phyloP scores from a whole-genome alignment of 2,113 vertebrate genomes.

The Macrotus californicus region DNA sequence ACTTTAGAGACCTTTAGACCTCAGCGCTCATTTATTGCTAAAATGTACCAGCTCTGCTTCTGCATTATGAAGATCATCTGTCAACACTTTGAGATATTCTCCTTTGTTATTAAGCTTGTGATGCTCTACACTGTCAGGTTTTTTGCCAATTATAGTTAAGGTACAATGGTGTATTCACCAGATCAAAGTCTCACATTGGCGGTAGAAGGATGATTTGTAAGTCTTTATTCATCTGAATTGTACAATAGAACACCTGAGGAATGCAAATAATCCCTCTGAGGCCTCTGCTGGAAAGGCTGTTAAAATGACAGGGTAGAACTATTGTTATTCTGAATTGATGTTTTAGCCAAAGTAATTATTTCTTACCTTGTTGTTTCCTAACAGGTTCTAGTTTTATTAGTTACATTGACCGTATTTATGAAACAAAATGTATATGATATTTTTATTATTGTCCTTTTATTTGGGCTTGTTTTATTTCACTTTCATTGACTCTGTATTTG shows the following conservation, averaged over 20 bases:
- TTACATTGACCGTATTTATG: conserved; percentile 75
- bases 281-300: conserved; percentile 88
- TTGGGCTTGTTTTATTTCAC: conserved; percentile 61
- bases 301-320: conserved; percentile 90
- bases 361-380: conserved; percentile 86
- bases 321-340: conserved; percentile 93
- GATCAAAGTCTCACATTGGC: conserved; percentile 98
- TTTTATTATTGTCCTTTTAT: conserved; percentile 62
- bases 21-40: conserved; percentile 95
- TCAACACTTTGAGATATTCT: conserved; percentile 94
- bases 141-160: conserved; percentile 99
- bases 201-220: conserved; percentile 98
- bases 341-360: conserved; percentile 87
- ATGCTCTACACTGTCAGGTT: conserved; percentile 97
- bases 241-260: conserved; percentile 97
- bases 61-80: conserved; percentile 99
- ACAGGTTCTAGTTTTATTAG: conserved; percentile 78
- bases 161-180: conserved; percentile 99
- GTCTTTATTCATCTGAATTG: conserved; percentile 97
- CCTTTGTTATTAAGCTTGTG: conserved; percentile 98
- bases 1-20: conserved; percentile 96
- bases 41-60: conserved; percentile 89
- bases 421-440: conserved; percentile 67
- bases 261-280: conserved; percentile 97
- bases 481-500: conserved; percentile 48